Base-by-base conservation (phyloP, 2,888 invertebrate genomes). In the Melolontha melolontha region DNA sequence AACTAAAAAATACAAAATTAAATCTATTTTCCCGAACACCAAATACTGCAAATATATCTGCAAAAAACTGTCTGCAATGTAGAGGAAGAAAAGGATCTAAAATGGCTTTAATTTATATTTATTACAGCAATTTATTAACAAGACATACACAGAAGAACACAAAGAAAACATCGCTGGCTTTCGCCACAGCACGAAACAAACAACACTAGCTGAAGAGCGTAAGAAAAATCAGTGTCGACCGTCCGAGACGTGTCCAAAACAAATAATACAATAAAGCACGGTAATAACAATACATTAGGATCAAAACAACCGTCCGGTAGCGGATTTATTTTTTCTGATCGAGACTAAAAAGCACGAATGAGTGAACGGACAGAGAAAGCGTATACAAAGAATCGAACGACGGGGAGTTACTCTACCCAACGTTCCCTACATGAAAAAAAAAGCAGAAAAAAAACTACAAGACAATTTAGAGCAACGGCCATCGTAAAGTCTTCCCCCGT, bases 401-500 rank as follows among this genome's bases (percentile, higher is more conserved):
- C 8, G 34, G 34, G 34, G 6, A 10, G 34, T 34, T 34, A 6
- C 6, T 34, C 1, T 10, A 1, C 34, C 7, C 7, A 8, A 10
- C 34, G 34, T 34, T 6, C 34, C 34, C 34, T 34, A 1, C 22
- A 34, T 29, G 34, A 22, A 59, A 17, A 42, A 44, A 17, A 40
- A 14, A 59, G 10, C 29, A 42, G 11, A 51, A 65, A 67, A 67
- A 64, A 64, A 59, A 54, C 41, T 52, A 52, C 52, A 14, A 39
- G 44, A 57, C 49, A 65, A 68, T 54, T 39, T 40, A 66, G 62
- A 66, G 65, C 67, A 70, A 65, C 62, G 57, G 52, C 54, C 67
- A 70, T 74, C 74, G 73, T 74, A 74, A 75, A 75, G 71, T 70
- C 75, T 71, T 29, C 34, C 34, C 69, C 72, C 71, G 73, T 72